Conservation (phyloP, 2,113 vertebrate genomes). For the Psettodes erumei region DNA sequence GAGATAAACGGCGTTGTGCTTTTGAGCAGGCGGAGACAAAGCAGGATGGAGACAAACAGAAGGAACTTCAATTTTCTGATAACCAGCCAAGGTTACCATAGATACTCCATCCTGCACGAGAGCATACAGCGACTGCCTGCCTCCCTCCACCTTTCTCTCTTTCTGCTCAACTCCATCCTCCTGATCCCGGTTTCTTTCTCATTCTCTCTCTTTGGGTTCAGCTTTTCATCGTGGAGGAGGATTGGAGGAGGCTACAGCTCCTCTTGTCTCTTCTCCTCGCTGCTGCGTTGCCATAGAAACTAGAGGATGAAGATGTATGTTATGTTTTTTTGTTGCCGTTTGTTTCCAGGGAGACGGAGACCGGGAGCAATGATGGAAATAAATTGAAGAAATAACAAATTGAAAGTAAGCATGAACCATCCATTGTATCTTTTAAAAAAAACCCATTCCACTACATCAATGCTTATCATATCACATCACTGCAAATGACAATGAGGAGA, state of each 20-base stretch:
- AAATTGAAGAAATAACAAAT: neutral
- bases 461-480: neutral
- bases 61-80: conserved; percentile 66
- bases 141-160: conserved; percentile 48
- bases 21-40: conserved; percentile 42
- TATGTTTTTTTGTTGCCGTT: conserved; percentile 48
- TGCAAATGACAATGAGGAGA: neutral
- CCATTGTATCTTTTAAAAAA: neutral
- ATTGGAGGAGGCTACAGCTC: conserved; percentile 61
- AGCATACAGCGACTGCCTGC: conserved; percentile 82
- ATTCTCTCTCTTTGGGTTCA: conserved; percentile 43
- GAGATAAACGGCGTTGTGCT: conserved; percentile 21
- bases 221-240: conserved; percentile 64
- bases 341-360: conserved; percentile 70
- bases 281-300: conserved; percentile 83
- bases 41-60: conserved; percentile 61
- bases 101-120: conserved; percentile 87
- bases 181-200: conserved; percentile 18
- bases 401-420: neutral
- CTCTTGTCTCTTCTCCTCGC: conserved; percentile 50
- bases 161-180: neutral
- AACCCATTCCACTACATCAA: neutral
- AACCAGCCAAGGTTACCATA: conserved; percentile 84
- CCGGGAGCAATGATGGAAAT: conserved; percentile 3
- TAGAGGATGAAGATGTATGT: conserved; percentile 76